Evolutionary conservation across 2,888 invertebrate species (phyloP).

Genomic region (Hemicrepidius hirtus): DNA sequence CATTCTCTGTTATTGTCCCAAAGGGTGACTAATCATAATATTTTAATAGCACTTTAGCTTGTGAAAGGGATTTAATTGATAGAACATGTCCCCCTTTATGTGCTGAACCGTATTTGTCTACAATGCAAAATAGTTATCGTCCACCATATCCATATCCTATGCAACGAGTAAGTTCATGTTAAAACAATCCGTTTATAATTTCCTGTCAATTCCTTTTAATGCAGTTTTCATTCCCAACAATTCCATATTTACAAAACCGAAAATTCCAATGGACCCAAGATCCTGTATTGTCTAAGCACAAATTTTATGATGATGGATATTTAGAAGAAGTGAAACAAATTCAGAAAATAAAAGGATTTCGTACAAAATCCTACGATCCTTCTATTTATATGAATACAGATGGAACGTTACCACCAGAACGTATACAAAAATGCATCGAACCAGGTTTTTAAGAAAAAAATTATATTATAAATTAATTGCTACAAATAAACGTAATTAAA

Average conservation of each 20-base stretch:
- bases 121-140: slow-evolving; percentile 75
- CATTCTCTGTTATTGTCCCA: too few species aligned
- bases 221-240: slow-evolving; percentile 62
- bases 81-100: slow-evolving; percentile 48
- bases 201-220: slow-evolving; percentile 43
- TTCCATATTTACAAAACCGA: slow-evolving; percentile 62
- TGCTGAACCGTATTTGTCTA: slow-evolving; percentile 72
- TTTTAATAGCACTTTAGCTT: slow-evolving; percentile 54
- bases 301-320: slow-evolving; percentile 65
- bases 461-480: slow-evolving; percentile 52
- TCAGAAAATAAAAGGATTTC: slow-evolving; percentile 51
- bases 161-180: slow-evolving; percentile 70
- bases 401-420: slow-evolving; percentile 55
- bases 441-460: slow-evolving; percentile 59
- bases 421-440: slow-evolving; percentile 46
- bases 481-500: slow-evolving; percentile 61
- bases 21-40: too few species aligned
- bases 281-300: slow-evolving; percentile 50
- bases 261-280: slow-evolving; percentile 56
- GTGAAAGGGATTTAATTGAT: slow-evolving; percentile 40
- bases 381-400: slow-evolving; percentile 60
- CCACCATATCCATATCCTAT: slow-evolving; percentile 72
- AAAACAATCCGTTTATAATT: neutral
- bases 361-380: slow-evolving; percentile 61
- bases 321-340: slow-evolving; percentile 55